A percentile compares a stretch with the other conserved stretches of the same genome.
These are phyloP conservation scores for Calcarius lapponicus DNA, from an alignment of 2,797 vertebrate species.

Conservation along the genomic window DNA sequence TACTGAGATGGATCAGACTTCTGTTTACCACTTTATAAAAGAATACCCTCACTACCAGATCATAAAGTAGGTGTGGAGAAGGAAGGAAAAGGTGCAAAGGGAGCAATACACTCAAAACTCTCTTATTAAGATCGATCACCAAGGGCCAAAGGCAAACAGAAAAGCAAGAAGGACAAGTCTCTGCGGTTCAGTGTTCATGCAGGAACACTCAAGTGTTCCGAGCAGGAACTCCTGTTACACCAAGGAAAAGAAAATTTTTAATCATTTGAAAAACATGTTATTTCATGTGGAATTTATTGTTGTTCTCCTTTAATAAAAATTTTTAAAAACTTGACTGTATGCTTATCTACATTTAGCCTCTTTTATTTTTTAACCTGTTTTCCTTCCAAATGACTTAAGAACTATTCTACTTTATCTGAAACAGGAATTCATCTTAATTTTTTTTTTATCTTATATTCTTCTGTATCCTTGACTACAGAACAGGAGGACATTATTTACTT, in stretches of 20 bases:
- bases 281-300: neutral
- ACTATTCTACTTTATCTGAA: neutral
- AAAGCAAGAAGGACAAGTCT: neutral
- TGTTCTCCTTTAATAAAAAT: neutral
- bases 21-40: slow-evolving; percentile 3
- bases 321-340: accelerated
- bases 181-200: neutral
- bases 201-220: neutral
- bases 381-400: neutral
- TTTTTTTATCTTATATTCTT: neutral
- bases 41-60: neutral
- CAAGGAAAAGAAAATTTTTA: neutral
- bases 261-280: neutral
- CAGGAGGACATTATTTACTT: neutral
- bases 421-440: neutral
- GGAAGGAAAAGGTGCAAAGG: neutral
- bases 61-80: neutral
- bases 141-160: slow-evolving; percentile 9
- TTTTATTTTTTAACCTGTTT: neutral
- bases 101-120: neutral
- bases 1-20: neutral
- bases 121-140: neutral
- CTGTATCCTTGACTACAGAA: neutral
- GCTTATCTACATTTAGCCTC: neutral
- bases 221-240: neutral